phyloP scores from a whole-genome alignment of 2,888 invertebrate species.

The Cosmorhoe ocellata region DNA sequence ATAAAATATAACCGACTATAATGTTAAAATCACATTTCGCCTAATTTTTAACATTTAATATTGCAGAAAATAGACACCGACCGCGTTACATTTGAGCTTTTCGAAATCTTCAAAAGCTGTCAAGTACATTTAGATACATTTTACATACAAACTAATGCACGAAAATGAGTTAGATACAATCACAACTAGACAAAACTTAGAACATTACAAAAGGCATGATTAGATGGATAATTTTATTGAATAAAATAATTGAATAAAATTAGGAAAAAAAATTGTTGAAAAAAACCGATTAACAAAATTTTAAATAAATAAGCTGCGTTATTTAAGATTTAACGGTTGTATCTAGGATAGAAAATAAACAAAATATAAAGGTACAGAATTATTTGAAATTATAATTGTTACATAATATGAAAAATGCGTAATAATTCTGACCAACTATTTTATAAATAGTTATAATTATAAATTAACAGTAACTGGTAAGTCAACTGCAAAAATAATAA shows the following conservation, averaged over 20 bases:
- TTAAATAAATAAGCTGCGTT: too few relatives aligned
- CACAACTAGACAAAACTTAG: constrained; percentile 8
- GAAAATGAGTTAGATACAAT: constrained; percentile 11
- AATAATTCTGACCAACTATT: not conserved
- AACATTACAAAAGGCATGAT: constrained; percentile 13
- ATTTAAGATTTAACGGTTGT: too few relatives aligned
- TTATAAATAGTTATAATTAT: constrained; percentile 42
- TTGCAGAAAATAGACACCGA: constrained; percentile 75
- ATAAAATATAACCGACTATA: constrained; percentile 77
- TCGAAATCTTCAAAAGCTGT: constrained; percentile 35
- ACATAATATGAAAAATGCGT: too few relatives aligned
- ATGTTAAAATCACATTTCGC: constrained; percentile 80
- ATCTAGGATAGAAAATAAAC: too few relatives aligned
- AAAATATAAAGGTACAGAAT: not conserved
- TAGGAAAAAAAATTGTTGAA: not conserved
- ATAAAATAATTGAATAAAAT: not conserved
- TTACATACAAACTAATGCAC: constrained; percentile 19
- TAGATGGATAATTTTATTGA: not conserved
- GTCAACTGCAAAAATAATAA: constrained; percentile 49
- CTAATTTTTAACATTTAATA: constrained; percentile 74
- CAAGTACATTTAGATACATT: constrained; percentile 13
- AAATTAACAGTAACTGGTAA: too few relatives aligned
- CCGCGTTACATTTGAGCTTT: constrained; percentile 44
- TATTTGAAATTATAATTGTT: too few relatives aligned
- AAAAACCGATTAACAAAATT: not conserved